Conservation (phyloP, 2,113 vertebrate genomes). For the Takifugu bimaculatus region DNA sequence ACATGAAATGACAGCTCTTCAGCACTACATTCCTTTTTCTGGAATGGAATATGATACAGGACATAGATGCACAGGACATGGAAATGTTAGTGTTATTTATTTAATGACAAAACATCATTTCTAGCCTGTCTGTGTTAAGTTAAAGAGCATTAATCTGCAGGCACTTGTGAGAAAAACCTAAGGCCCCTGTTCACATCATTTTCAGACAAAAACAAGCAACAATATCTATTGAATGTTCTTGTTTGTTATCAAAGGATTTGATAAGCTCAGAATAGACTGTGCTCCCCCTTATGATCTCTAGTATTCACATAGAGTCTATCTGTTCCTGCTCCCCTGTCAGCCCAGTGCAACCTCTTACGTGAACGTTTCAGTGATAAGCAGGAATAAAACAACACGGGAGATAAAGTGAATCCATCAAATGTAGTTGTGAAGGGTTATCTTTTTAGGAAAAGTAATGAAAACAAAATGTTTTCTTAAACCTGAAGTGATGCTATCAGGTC, state of each 20-base stretch:
- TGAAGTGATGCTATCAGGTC: constrained; percentile 10
- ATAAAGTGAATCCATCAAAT: constrained; percentile 58
- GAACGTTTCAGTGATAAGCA: constrained; percentile 51
- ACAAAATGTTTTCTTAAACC: constrained; percentile 12
- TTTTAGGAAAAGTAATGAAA: constrained; percentile 28
- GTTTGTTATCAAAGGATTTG: constrained; percentile 36
- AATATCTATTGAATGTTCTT: constrained; percentile 38
- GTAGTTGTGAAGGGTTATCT: constrained; percentile 49
- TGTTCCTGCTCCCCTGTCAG: constrained; percentile 32
- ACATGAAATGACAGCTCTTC: neutral
- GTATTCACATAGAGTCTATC: constrained; percentile 51
- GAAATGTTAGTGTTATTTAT: too few species aligned
- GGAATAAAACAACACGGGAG: constrained; percentile 50
- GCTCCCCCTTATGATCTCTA: constrained; percentile 26
- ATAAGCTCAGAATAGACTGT: constrained; percentile 50
- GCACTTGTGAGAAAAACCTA: constrained; percentile 19
- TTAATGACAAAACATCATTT: too few species aligned
- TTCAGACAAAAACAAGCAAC: constrained; percentile 9
- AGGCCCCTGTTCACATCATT: constrained; percentile 15
- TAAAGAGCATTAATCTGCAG: neutral
- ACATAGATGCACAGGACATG: too few species aligned
- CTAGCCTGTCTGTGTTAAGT: too few species aligned
- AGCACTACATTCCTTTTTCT: neutral
- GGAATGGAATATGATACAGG: too few species aligned
- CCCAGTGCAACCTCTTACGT: constrained; percentile 51